Conservation (phyloP, 2,888 invertebrate species). For the Argyresthia albistria region DNA sequence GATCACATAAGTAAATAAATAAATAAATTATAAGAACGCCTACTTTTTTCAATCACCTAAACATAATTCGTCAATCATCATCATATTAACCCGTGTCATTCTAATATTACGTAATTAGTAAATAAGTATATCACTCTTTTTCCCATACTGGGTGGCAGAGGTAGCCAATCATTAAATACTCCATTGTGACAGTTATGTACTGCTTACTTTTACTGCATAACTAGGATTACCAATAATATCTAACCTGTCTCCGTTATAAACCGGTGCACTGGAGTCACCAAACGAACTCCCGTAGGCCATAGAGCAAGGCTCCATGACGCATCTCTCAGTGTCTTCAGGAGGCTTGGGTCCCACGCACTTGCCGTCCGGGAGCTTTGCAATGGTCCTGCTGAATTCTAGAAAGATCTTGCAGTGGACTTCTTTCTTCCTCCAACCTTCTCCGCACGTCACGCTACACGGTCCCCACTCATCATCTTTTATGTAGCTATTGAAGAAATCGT, state of each 20-base stretch:
- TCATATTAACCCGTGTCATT: too few species aligned
- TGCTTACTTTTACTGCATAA: too few species aligned
- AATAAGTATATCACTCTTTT: too few species aligned
- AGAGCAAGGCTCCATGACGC: conserved; percentile 84
- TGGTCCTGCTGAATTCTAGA: conserved; percentile 90
- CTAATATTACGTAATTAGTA: too few species aligned
- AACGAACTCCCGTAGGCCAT: conserved; percentile 73
- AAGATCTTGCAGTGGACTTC: conserved; percentile 96
- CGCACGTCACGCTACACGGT: conserved; percentile 92
- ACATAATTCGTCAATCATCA: too few species aligned
- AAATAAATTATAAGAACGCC: background rate
- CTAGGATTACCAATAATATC: conserved; percentile 5
- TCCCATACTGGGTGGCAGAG: too few species aligned
- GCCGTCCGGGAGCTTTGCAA: conserved; percentile 88
- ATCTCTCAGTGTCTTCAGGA: conserved; percentile 84
- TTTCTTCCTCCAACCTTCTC: conserved; percentile 88
- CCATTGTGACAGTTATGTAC: too few species aligned
- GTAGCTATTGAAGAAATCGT: conserved; percentile 74
- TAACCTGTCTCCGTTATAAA: conserved; percentile 54
- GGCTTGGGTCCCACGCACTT: conserved; percentile 92
- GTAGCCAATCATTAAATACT: too few species aligned
- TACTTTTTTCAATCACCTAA: too few species aligned
- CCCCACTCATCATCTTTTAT: conserved; percentile 92
- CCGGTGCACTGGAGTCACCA: conserved; percentile 56
- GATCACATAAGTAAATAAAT: conserved; percentile 12